Conservation (phyloP, 1,140 invertebrate genomes). For the Maconellicoccus hirsutus region DNA sequence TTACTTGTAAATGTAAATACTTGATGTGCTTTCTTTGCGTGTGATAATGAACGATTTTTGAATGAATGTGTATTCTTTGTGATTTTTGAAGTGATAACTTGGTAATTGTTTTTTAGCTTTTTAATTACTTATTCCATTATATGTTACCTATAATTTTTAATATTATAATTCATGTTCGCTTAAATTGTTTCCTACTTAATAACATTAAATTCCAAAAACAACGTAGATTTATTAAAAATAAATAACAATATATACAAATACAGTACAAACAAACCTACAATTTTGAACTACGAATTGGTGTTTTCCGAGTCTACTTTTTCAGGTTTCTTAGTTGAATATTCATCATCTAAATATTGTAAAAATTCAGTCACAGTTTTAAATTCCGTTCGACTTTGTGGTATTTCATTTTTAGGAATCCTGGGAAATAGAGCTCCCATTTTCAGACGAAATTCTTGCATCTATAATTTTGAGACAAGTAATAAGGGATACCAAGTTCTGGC, state of each 20-base stretch:
- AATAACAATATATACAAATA: neutral
- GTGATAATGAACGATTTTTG: neutral
- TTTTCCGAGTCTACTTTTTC: neutral
- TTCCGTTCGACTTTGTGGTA: constrained; percentile 7
- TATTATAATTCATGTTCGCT: neutral
- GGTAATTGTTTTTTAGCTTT: neutral
- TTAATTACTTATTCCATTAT: neutral
- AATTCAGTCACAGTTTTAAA: neutral
- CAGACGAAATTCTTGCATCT: constrained; percentile 56
- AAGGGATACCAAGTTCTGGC: constrained; percentile 16
- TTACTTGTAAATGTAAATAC: neutral
- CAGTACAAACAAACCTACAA: neutral
- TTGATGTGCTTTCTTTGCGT: neutral
- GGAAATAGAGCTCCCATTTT: constrained; percentile 47
- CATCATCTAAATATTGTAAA: constrained; percentile 14
- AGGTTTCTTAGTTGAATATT: constrained; percentile 14
- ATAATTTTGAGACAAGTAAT: constrained; percentile 28
- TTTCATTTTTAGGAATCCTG: neutral
- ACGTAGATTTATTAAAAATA: neutral
- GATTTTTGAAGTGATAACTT: neutral
- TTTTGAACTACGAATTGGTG: neutral
- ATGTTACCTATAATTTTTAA: neutral
- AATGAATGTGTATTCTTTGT: neutral
- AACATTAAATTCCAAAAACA: neutral
- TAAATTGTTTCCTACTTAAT: too few species aligned